Evolutionary conservation across 1,140 invertebrate species (phyloP).

Genomic region (Mycetomoellerius zeteki): DNA sequence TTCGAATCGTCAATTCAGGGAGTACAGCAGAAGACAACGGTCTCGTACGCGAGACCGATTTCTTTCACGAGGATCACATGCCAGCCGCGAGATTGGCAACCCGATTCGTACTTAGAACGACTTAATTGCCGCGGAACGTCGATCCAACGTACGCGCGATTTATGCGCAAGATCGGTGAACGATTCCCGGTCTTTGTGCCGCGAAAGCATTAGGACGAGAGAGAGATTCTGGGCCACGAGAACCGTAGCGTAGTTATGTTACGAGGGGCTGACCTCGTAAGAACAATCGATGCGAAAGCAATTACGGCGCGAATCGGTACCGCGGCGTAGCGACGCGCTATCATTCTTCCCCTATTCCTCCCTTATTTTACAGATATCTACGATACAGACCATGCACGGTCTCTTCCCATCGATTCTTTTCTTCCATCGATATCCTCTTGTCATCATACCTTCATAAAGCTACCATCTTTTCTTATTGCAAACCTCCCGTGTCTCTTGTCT

Average conservation of each 20-base stretch:
- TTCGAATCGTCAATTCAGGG: neutral
- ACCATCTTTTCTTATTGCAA: neutral
- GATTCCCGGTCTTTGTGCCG: neutral
- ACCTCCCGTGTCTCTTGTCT: neutral
- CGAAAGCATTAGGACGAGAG: neutral
- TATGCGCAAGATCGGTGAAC: neutral
- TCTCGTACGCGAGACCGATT: neutral
- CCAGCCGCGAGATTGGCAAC: neutral
- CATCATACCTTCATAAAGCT: neutral
- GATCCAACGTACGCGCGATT: conserved; percentile 9
- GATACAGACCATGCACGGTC: neutral
- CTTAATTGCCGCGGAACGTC: neutral
- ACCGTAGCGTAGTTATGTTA: conserved; percentile 11
- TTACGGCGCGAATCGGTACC: conserved; percentile 65
- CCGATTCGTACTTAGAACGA: neutral
- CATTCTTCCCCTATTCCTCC: neutral
- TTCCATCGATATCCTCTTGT: neutral
- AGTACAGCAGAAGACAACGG: neutral
- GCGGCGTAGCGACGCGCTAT: conserved; percentile 45
- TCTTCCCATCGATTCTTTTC: neutral
- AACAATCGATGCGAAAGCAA: conserved; percentile 75
- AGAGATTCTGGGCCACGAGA: conserved; percentile 29
- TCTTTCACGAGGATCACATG: neutral
- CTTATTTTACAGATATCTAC: conserved; percentile 8
- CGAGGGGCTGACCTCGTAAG: conserved; percentile 62